phyloP scores from a whole-genome alignment of 2,113 vertebrate genomes.

The Anhinga anhinga region DNA sequence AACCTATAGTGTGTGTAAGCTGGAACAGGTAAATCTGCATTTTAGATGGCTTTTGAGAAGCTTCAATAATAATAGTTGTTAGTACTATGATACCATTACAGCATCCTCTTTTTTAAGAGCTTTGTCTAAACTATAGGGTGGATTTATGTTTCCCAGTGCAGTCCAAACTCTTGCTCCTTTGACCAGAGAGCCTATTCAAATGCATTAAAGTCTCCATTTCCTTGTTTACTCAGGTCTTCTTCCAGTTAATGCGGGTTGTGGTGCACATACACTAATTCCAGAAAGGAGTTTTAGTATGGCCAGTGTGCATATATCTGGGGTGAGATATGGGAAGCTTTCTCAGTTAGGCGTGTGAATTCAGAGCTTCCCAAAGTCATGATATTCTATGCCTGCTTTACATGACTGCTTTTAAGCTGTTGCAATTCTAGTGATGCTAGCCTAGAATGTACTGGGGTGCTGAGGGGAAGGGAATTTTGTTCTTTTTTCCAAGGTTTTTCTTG shows the following conservation, averaged over 20 bases:
- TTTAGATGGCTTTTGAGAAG: neutral
- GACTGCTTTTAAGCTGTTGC: neutral
- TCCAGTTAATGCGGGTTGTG: neutral
- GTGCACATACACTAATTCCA: neutral
- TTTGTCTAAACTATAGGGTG: neutral
- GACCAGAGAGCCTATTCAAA: neutral
- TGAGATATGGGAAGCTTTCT: neutral
- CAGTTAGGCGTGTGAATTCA: neutral
- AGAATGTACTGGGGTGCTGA: neutral
- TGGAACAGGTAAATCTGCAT: neutral
- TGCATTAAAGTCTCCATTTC: neutral
- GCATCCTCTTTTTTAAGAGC: neutral
- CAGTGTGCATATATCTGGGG: rapidly evolving
- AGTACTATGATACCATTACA: neutral
- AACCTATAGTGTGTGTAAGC: rapidly evolving
- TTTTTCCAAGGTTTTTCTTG: neutral
- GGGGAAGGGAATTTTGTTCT: neutral
- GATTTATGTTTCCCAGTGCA: neutral
- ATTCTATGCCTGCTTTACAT: neutral
- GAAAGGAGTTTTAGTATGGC: neutral
- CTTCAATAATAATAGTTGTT: neutral
- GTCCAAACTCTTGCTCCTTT: neutral
- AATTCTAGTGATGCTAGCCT: neutral
- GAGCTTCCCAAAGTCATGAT: neutral
- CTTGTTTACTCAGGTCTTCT: neutral